These are phyloP conservation scores for Seriola quinqueradiata DNA, from an alignment of 2,113 vertebrate genomes.

Conservation along the genomic window DNA sequence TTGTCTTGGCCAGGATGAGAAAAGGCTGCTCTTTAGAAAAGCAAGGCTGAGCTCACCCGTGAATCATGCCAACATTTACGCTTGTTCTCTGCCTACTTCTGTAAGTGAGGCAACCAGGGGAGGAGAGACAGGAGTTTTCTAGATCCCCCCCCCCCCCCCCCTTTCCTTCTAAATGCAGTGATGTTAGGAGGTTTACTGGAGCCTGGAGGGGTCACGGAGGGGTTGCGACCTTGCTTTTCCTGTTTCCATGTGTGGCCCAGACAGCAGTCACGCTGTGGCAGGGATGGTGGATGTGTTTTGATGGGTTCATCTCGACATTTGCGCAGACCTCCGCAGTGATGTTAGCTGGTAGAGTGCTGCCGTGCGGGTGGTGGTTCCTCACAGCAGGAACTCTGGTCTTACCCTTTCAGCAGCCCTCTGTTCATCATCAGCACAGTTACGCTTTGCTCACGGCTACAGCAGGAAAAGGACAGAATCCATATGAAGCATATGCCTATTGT, in stretches of 20 bases:
- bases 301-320: constrained; percentile 32
- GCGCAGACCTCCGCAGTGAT: constrained; percentile 10
- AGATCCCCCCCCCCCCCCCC: neutral
- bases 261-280: constrained; percentile 17
- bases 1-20: constrained; percentile 80
- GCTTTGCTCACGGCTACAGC: constrained; percentile 11
- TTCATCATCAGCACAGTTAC: constrained; percentile 23
- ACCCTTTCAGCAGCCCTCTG: constrained; percentile 29
- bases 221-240: constrained; percentile 59
- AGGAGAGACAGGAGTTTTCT: constrained; percentile 31
- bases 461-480: constrained; percentile 47
- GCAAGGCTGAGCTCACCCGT: constrained; percentile 72
- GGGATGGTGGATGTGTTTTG: neutral
- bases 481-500: constrained; percentile 44
- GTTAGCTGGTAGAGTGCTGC: constrained; percentile 5
- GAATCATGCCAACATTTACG: constrained; percentile 73
- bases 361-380: constrained; percentile 1
- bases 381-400: constrained; percentile 32
- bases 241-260: constrained; percentile 48
- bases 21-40: constrained; percentile 81
- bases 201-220: constrained; percentile 28
- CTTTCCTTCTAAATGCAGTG: constrained; percentile 20
- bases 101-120: constrained; percentile 20
- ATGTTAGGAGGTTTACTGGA: constrained; percentile 27
- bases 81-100: constrained; percentile 45